Percentiles rank a stretch among this genome's conserved stretches.
Evolutionary conservation across 2,113 vertebrate species (phyloP).

Genomic region (Chrysochloris asiatica): DNA sequence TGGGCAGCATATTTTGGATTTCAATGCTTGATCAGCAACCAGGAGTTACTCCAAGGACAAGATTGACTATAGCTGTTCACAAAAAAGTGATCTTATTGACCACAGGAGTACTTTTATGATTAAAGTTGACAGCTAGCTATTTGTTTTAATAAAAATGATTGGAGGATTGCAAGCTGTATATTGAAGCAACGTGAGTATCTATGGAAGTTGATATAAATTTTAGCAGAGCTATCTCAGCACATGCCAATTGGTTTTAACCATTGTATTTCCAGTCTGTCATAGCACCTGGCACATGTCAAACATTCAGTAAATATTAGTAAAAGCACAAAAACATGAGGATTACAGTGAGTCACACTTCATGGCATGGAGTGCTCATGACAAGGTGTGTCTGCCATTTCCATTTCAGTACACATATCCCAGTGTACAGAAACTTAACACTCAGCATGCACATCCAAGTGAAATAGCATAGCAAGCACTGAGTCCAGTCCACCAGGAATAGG

Average conservation of each 20-base stretch:
- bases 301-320: neutral
- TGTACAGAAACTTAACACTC: neutral
- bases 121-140: conserved; percentile 12
- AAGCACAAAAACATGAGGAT: neutral
- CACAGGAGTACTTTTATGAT: conserved; percentile 6
- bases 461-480: neutral
- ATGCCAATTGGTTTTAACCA: neutral
- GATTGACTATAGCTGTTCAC: neutral
- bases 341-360: neutral
- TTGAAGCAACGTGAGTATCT: neutral
- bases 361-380: neutral
- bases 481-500: no score
- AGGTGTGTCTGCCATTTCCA: no score
- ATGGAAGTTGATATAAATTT: neutral
- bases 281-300: neutral
- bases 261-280: neutral
- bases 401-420: no score
- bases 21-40: conserved; percentile 2
- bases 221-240: conserved; percentile 1
- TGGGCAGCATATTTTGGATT: neutral
- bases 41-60: conserved; percentile 1
- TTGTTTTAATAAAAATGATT: conserved; percentile 45
- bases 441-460: neutral
- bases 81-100: conserved; percentile 32
- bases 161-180: neutral